phyloP scores from a whole-genome alignment of 2,113 vertebrate species.

The Ceyx melanurus region DNA sequence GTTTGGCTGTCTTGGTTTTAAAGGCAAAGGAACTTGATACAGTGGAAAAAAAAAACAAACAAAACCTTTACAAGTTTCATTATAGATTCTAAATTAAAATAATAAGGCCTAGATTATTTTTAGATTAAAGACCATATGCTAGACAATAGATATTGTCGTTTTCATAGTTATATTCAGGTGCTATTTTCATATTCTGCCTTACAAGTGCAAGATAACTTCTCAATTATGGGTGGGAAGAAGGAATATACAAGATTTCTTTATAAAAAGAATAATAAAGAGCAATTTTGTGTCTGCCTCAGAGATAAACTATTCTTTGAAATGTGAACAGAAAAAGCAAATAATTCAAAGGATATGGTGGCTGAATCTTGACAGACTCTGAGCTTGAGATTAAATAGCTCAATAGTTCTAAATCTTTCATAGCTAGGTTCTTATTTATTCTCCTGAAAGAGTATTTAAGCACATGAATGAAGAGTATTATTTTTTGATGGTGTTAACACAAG shows the following conservation, averaged over 20 bases:
- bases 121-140: slow-evolving; percentile 31
- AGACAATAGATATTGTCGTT: background rate
- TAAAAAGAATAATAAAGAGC: background rate
- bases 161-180: background rate
- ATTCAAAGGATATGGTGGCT: background rate
- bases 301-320: background rate
- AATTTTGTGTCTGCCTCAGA: background rate
- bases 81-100: background rate
- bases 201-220: background rate
- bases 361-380: background rate
- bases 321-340: background rate
- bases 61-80: background rate
- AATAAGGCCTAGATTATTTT: background rate
- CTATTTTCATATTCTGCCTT: background rate
- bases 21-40: background rate
- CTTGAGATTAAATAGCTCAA: background rate
- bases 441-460: background rate
- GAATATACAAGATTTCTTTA: background rate
- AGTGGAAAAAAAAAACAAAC: background rate
- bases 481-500: background rate
- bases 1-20: slow-evolving; percentile 44
- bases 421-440: rapidly evolving
- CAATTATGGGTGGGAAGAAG: background rate
- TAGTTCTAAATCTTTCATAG: background rate
- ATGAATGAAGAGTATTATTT: background rate